Evolutionary conservation across 2,888 invertebrate genomes (phyloP).

Genomic region (Steinernema carpocapsae): DNA sequence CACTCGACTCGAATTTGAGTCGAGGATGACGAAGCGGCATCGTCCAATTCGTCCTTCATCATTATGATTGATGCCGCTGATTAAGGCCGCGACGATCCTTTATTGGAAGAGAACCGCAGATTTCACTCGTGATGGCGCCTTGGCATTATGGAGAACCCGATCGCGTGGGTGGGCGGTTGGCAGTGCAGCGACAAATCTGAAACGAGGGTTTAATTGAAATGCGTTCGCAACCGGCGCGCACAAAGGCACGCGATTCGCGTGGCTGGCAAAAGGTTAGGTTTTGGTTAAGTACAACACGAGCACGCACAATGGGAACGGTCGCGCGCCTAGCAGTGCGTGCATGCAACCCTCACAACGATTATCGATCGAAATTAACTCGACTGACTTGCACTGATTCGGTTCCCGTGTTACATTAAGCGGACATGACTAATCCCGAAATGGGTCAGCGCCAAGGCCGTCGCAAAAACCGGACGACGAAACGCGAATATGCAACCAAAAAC

Average conservation of each 20-base stretch:
- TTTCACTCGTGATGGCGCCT: conserved; percentile 9
- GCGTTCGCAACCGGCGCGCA: neutral
- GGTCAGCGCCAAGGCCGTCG: too few species aligned
- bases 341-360: conserved; percentile 33
- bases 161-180: neutral
- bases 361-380: conserved; percentile 30
- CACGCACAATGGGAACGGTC: neutral
- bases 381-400: conserved; percentile 4
- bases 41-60: conserved; percentile 32
- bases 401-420: neutral
- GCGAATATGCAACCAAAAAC: neutral
- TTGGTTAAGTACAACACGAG: conserved; percentile 25
- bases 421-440: too few species aligned
- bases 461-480: too few species aligned
- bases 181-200: conserved; percentile 19
- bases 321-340: conserved; percentile 19
- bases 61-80: conserved; percentile 20
- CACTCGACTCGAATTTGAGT: conserved; percentile 1
- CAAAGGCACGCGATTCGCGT: conserved; percentile 12
- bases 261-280: neutral
- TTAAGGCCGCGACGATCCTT: conserved; percentile 14
- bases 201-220: neutral
- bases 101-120: conserved; percentile 16
- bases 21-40: conserved; percentile 21
- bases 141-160: conserved; percentile 14